Percentiles rank a stretch among this genome's conserved stretches.
These are phyloP conservation scores for Lepetodrilus schrolli DNA, from an alignment of 2,888 invertebrate species.

Conservation along the genomic window DNA sequence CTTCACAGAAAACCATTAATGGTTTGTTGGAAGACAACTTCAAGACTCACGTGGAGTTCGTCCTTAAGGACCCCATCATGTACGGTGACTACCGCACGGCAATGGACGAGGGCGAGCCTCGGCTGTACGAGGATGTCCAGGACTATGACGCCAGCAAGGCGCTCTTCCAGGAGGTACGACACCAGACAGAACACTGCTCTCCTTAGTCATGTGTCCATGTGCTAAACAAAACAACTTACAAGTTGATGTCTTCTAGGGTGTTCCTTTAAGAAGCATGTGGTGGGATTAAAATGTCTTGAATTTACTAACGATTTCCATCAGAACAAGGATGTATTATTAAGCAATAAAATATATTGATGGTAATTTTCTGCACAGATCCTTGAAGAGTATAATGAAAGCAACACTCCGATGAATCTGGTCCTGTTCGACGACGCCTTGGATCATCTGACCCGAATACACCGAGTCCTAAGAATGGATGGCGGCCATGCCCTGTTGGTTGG, in stretches of 20 bases:
- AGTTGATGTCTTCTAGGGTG: too few relatives aligned
- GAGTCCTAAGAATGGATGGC: conserved; percentile 86
- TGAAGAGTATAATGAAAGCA: conserved; percentile 88
- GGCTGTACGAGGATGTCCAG: conserved; percentile 90
- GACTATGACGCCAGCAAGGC: conserved; percentile 92
- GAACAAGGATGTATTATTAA: too few relatives aligned
- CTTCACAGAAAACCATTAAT: conserved; percentile 61
- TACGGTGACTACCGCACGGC: conserved; percentile 93
- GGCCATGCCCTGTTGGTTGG: conserved; percentile 91
- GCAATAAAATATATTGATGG: too few relatives aligned
- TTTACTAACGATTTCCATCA: too few relatives aligned
- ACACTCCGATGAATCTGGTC: conserved; percentile 84
- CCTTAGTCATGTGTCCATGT: too few relatives aligned
- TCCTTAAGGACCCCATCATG: conserved; percentile 86
- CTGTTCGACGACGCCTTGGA: conserved; percentile 94
- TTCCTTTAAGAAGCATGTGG: too few relatives aligned
- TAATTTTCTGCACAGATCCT: too few relatives aligned
- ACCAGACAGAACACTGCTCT: too few relatives aligned
- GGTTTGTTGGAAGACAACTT: conserved; percentile 77
- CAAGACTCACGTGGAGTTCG: conserved; percentile 79
- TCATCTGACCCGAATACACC: conserved; percentile 90
- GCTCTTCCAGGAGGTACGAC: conserved; percentile 86
- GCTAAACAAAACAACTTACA: too few relatives aligned
- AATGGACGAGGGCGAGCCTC: conserved; percentile 84
- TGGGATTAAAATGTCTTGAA: too few relatives aligned